These are phyloP conservation scores for Pica pica DNA, from an alignment of 2,113 vertebrate species.

Conservation along the genomic window DNA sequence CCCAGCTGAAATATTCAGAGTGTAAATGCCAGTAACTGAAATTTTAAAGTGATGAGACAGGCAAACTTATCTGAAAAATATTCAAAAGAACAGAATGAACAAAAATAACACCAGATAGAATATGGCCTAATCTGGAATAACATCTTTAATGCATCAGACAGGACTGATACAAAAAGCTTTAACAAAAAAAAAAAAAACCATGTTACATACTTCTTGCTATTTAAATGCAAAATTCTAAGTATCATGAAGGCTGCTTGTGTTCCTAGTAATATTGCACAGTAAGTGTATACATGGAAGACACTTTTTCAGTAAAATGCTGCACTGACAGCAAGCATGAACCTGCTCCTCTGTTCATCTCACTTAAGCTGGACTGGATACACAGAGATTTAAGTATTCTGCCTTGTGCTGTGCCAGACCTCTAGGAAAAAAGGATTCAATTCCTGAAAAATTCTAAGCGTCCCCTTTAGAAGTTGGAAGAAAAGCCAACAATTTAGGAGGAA, in stretches of 20 bases:
- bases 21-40: not conserved
- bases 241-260: not conserved
- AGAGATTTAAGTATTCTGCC: not conserved
- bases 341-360: not conserved
- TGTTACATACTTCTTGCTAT: not conserved
- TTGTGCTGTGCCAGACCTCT: not conserved
- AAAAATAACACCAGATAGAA: not conserved
- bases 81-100: not conserved
- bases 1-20: not conserved
- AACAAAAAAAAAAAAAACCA: not conserved
- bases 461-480: not conserved
- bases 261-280: not conserved
- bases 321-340: not conserved
- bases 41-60: not conserved
- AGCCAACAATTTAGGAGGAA: not conserved
- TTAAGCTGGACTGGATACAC: not conserved
- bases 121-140: not conserved
- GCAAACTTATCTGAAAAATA: constrained; percentile 38
- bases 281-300: not conserved
- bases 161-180: not conserved
- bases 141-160: not conserved
- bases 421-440: not conserved
- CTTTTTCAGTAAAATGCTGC: not conserved
- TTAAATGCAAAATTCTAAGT: not conserved
- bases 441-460: not conserved